Percentiles rank a stretch among this genome's conserved stretches.
Evolutionary conservation across 2,888 invertebrate species (phyloP).

Genomic region (Drosophila yooni): DNA sequence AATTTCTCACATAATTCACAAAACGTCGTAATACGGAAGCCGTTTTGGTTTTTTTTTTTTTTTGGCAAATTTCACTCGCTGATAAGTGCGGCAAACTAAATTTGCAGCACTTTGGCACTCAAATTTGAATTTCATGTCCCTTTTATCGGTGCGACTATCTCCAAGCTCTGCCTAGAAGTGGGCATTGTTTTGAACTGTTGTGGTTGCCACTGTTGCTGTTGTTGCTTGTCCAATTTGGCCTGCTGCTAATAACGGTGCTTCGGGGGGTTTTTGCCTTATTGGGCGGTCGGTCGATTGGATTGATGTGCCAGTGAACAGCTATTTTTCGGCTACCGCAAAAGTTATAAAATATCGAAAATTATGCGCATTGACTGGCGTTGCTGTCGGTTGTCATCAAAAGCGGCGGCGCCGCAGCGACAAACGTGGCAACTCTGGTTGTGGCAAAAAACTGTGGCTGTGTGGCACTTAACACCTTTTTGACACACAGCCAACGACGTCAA

Average conservation of each 20-base stretch:
- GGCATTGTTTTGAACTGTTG: slow-evolving; percentile 45
- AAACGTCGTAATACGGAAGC: slow-evolving; percentile 81
- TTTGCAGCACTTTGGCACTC: slow-evolving; percentile 67
- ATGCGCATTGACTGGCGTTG: slow-evolving; percentile 72
- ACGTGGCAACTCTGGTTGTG: slow-evolving; percentile 26
- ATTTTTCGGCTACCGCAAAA: slow-evolving; percentile 53
- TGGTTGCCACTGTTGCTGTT: slow-evolving; percentile 7
- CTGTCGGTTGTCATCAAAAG: slow-evolving; percentile 72
- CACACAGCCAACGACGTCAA: slow-evolving; percentile 79
- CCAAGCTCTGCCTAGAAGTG: slow-evolving; percentile 55
- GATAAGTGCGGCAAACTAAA: slow-evolving; percentile 65
- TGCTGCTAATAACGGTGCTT: slow-evolving; percentile 70
- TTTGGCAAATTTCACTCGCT: slow-evolving; percentile 62
- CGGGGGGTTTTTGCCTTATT: slow-evolving; percentile 64
- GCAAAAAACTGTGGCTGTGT: slow-evolving; percentile 38
- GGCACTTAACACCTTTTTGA: slow-evolving; percentile 80
- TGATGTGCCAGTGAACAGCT: slow-evolving; percentile 65
- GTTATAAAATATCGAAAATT: slow-evolving; percentile 79
- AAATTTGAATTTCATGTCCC: slow-evolving; percentile 83
- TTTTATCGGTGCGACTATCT: slow-evolving; percentile 81
- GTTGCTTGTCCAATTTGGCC: slow-evolving; percentile 66
- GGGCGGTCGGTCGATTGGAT: slow-evolving; percentile 63
- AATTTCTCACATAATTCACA: slow-evolving; percentile 78
- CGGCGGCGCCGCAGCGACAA: slow-evolving; percentile 62
- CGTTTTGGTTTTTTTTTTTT: slow-evolving; percentile 25